phyloP scores from a whole-genome alignment of 2,113 vertebrate species.

The Corapipo altera region DNA sequence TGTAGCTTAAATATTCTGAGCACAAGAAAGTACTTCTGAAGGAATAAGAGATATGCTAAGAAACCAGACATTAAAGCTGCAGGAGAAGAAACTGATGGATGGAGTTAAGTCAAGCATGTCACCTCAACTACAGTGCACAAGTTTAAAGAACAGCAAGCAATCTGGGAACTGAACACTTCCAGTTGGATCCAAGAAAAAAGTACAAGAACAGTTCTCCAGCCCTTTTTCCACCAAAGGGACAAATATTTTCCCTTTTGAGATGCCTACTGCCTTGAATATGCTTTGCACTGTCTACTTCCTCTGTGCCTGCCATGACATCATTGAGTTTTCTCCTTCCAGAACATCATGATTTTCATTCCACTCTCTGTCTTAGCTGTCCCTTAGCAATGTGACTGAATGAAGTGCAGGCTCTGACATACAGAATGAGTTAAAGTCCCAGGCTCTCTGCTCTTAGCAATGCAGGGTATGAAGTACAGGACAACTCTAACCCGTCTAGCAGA shows the following conservation, averaged over 20 bases:
- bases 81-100: neutral
- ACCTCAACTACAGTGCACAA: neutral
- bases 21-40: neutral
- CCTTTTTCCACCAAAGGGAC: neutral
- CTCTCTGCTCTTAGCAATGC: neutral
- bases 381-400: neutral
- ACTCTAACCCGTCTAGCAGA: neutral
- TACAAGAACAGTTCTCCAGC: neutral
- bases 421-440: neutral
- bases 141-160: neutral
- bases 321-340: neutral
- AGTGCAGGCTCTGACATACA: neutral
- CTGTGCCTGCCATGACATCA: rapidly evolving
- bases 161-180: neutral
- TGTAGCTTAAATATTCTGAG: neutral
- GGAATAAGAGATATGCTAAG: neutral
- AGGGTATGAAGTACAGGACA: neutral
- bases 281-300: rapidly evolving
- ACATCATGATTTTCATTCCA: neutral
- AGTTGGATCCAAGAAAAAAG: neutral
- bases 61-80: neutral
- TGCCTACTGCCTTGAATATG: neutral
- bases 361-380: neutral
- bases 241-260: neutral
- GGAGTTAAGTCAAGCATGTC: neutral